Conservation (phyloP, 35 echinoderm and acorn worm genomes). For the Stichopus chloronotus region DNA sequence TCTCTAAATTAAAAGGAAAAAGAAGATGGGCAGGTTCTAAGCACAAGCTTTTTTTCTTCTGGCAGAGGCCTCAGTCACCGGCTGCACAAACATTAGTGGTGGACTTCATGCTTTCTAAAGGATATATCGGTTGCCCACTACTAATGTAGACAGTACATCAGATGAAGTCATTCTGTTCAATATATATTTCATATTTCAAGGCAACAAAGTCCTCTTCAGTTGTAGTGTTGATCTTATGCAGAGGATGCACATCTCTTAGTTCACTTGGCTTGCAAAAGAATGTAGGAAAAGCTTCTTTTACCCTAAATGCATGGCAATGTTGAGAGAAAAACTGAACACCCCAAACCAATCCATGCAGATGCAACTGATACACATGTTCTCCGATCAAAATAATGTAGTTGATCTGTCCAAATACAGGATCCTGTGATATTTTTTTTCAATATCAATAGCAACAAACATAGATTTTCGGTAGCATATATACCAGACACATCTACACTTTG, state of each 20-base stretch:
- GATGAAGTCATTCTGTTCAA: background rate
- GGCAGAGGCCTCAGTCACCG: background rate
- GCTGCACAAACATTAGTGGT: background rate
- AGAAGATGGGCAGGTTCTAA: too few species aligned
- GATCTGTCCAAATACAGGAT: conserved; percentile 32
- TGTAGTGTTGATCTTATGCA: background rate
- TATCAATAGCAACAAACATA: conserved; percentile 39
- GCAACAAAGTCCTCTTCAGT: background rate
- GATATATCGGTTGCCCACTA: background rate
- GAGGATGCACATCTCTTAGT: background rate
- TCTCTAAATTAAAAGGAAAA: background rate
- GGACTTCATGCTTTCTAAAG: background rate
- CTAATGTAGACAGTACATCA: background rate
- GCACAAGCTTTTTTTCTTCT: background rate
- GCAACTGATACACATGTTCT: background rate
- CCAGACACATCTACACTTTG: background rate
- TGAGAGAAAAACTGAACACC: background rate
- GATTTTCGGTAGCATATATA: conserved; percentile 6
- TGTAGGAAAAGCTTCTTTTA: background rate
- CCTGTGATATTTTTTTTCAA: background rate
- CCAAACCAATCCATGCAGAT: background rate
- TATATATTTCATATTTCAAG: background rate
- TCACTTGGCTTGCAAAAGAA: conserved; percentile 11
- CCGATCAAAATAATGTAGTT: conserved; percentile 25
- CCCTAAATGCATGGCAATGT: background rate